A percentile compares a stretch with the other conserved stretches of the same genome.
Conservation (phyloP, 37 sponge, comb jelly and placozoan species). For the Cliona cf. orientalis region DNA sequence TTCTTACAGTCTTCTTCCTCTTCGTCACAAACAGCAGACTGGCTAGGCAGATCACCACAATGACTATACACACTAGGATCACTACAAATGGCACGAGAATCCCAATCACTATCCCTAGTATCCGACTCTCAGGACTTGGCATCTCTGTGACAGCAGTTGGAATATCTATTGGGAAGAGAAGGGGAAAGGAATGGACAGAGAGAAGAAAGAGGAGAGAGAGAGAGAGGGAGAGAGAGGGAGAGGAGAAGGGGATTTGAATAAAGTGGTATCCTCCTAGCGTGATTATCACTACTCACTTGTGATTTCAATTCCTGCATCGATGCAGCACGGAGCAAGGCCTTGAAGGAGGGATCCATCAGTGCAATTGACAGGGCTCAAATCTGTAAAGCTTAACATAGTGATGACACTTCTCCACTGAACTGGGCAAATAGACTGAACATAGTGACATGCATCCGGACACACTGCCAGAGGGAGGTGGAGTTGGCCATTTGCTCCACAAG, state of each 20-base stretch:
- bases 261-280: too few relatives aligned
- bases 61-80: background rate
- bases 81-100: background rate
- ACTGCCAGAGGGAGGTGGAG: slow-evolving; percentile 11
- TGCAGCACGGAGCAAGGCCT: slow-evolving; percentile 16
- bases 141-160: too few relatives aligned
- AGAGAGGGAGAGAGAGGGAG: too few relatives aligned
- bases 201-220: too few relatives aligned
- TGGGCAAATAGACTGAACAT: slow-evolving; percentile 2
- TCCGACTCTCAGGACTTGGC: too few relatives aligned
- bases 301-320: background rate
- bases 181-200: too few relatives aligned
- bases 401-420: background rate
- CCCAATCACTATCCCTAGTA: background rate
- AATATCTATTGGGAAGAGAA: background rate
- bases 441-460: slow-evolving; percentile 4
- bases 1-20: slow-evolving; percentile 11
- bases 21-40: background rate
- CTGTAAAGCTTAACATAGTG: too few relatives aligned
- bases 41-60: background rate
- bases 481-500: slow-evolving; percentile 14
- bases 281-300: too few relatives aligned
- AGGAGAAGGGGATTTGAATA: too few relatives aligned
- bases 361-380: slow-evolving; percentile 6
- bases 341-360: too few relatives aligned